A percentile compares a stretch with the other conserved stretches of the same genome.
Evolutionary conservation across 2,888 invertebrate species (phyloP).

Genomic region (Drosophila acutilabella): DNA sequence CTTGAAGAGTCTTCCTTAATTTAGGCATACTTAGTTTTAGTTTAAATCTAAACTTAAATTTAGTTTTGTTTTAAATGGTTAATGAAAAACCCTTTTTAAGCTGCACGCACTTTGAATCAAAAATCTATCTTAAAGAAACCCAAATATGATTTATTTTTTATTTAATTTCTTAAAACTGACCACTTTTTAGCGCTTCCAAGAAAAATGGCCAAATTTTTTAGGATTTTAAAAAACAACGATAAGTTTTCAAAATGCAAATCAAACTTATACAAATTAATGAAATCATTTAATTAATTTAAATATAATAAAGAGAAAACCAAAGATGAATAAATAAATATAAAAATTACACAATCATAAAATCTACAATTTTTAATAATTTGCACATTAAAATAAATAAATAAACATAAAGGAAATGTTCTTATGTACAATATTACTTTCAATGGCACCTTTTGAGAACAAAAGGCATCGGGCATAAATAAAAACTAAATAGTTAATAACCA

Average conservation of each 20-base stretch:
- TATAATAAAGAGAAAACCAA: conserved; percentile 1
- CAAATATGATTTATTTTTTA: conserved; percentile 24
- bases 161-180: conserved; percentile 73
- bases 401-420: conserved; percentile 15
- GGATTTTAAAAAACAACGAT: conserved; percentile 46
- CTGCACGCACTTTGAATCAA: conserved; percentile 13
- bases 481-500: conserved; percentile 46
- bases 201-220: conserved; percentile 85
- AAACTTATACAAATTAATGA: conserved; percentile 44
- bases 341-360: conserved; percentile 43
- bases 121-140: conserved; percentile 22
- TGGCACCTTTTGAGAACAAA: conserved; percentile 65
- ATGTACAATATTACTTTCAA: conserved; percentile 62
- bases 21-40: conserved; percentile 58
- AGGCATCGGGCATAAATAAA: conserved; percentile 38
- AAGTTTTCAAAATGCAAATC: conserved; percentile 43
- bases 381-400: conserved; percentile 47
- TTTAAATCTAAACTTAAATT: conserved; percentile 23
- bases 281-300: conserved; percentile 52
- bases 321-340: conserved; percentile 11
- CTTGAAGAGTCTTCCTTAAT: conserved; percentile 73
- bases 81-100: background rate
- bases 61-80: conserved; percentile 14
- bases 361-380: conserved; percentile 53
- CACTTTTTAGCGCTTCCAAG: conserved; percentile 84